Evolutionary conservation across 2,113 vertebrate genomes (phyloP), one percentile per base, ranked within the genome.

Genomic region (Lepisosteus osseus): DNA sequence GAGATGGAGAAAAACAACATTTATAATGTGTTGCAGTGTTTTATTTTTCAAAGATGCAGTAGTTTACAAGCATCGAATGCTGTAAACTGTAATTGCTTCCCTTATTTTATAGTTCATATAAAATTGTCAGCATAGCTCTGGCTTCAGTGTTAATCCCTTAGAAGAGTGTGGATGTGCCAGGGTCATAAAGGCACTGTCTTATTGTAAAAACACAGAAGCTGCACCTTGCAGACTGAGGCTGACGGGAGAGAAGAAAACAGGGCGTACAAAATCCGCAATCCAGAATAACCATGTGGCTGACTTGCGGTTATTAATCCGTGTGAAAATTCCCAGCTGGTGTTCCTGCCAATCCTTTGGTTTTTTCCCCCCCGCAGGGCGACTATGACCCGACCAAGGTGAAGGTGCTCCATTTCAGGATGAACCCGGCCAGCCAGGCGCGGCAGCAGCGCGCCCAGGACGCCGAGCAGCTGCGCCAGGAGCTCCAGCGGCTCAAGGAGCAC

Each of bases 321-420:
- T 29, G 29, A 29, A 29, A 29, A 29, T 29, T 54, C 13, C 14
- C 15, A 2, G 41, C 47, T 63, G 29, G 61, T 17, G n/a, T 71
- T 62, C 15, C 42, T 69, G 7, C 61, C 64, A 17, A n/a, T 51
- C 12, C 29, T 51, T 15, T 65, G 11, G 4, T 47, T 66, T 68
- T 70, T 6, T 74, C 70, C 15, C 15, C 15, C 29, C 6, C 3
- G 0, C 81, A 99, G 97, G 96, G 95, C 0, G 91, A 93, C 86
- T 98, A 94, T 0, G 94, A 99, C 83, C 94, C 94, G 42, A 87
- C 91, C 70, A 94, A 83, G 76, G 96, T 94, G 76, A 92, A 93
- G 75, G 94, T 99, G 62, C 77, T 99, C 51, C 96, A 98, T 77
- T 76, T 99, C 70, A 94, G 91, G 70, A 83, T 95, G 91, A 99